Base-by-base conservation (phyloP, 2,888 invertebrate genomes). In the Meganola albula region DNA sequence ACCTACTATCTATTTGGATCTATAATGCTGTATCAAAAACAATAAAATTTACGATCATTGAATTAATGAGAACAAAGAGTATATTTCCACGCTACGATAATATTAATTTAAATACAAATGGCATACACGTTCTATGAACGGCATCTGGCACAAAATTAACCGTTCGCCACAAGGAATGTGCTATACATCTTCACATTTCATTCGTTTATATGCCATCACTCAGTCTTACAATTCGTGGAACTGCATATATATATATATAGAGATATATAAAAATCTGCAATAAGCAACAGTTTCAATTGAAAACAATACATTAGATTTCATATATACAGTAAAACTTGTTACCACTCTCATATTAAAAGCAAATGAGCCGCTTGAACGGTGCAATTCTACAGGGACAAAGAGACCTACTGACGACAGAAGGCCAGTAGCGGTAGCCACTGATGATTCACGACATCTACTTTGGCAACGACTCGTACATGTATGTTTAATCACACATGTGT, bases 151-250 rank as follows among this genome's bases (percentile, higher is more conserved):
- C 44, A 44, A 46, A 48, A 43, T 38, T 41, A 46, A 50, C 43
- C 26, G 29, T 34, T 42, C 40, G 38, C 30, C 28, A 37, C 38
- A 42, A 59, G 72, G 68, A 76, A 76, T 71, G 70, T 70, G 67
- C 60, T 54, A 44, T 54, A 38, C 3, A 47, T 47, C 27, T 38
- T 49, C 42, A 24, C 13, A 40, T 51, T 42, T 58, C 45, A 55
- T 53, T 48, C 49, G 46, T 55, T 55, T 48, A 69, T 62, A 74
- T 71, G 71, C 72, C 71, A 72, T 63, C 71, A 64, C 58, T 82
- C 82, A 82, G 82, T 83, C 82, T 83, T 82, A 71, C 69, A 65
- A 65, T 76, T 68, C 58, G 63, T 69, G 63, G 67, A 70, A 63
- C 59, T 65, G 62, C 65, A 62, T 58, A 63, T 60, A 68, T 61